A percentile compares a stretch with the other conserved stretches of the same genome.
Conservation (phyloP, 2,888 invertebrate genomes). For the Ormia ochracea region DNA sequence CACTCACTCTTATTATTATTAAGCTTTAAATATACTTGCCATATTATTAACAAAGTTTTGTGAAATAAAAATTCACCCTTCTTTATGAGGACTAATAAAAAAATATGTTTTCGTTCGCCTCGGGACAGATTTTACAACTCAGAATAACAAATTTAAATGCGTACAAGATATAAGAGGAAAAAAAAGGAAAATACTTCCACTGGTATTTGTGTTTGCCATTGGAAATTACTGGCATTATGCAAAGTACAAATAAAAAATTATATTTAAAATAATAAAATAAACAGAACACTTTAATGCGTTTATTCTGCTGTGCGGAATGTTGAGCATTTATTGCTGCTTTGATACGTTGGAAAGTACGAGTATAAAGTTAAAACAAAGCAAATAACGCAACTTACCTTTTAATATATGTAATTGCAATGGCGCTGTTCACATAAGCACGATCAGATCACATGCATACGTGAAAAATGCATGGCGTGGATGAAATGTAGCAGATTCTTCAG, state of each 20-base stretch:
- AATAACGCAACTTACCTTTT: conserved; percentile 35
- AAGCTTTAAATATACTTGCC: conserved; percentile 2
- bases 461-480: background rate
- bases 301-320: background rate
- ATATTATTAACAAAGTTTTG: background rate
- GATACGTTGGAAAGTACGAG: background rate
- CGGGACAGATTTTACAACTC: conserved; percentile 27
- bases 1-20: background rate
- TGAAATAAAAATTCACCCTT: background rate
- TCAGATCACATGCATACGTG: background rate
- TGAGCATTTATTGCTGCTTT: background rate
- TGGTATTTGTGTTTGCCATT: background rate
- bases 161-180: no score
- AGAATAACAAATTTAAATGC: conserved; percentile 6
- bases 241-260: background rate
- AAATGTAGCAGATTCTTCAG: conserved; percentile 25
- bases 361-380: background rate
- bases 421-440: background rate
- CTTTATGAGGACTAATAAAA: conserved; percentile 12
- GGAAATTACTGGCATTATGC: background rate
- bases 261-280: conserved; percentile 24
- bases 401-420: conserved; percentile 21
- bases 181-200: background rate
- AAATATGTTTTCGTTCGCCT: conserved; percentile 10
- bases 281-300: conserved; percentile 25